Conservation (phyloP, 2,797 vertebrate genomes). For the Halcyon badia region DNA sequence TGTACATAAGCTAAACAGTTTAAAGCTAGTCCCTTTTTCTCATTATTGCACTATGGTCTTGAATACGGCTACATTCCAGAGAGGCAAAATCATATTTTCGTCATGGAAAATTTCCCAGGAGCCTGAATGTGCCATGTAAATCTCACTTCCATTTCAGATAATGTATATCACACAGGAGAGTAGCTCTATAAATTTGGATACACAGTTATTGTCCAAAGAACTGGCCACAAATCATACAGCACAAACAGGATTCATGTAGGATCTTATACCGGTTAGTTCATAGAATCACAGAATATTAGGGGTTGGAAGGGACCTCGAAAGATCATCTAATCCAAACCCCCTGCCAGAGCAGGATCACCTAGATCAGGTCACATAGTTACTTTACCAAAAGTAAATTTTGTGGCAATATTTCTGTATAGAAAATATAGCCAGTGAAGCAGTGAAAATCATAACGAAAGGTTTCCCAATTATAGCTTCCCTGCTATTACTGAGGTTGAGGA, state of each 20-base stretch:
- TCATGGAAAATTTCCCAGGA: neutral
- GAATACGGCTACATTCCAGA: neutral
- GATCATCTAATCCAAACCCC: too few species aligned
- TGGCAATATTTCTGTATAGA: neutral
- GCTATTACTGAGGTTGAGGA: neutral
- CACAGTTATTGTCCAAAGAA: conserved; percentile 15
- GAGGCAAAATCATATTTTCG: neutral
- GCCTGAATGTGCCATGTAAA: neutral
- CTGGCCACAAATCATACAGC: neutral
- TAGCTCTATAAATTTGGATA: conserved; percentile 8
- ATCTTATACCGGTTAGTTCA: neutral
- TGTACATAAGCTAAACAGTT: neutral
- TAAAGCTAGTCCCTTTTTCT: neutral
- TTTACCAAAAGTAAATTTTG: conserved; percentile 18
- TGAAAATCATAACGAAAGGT: neutral
- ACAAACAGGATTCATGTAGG: conserved; percentile 33
- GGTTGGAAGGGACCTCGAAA: too few species aligned
- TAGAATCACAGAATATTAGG: too few species aligned
- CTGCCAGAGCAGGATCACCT: too few species aligned
- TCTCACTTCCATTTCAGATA: conserved; percentile 4
- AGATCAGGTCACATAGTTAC: neutral
- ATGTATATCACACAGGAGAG: neutral
- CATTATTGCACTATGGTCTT: neutral
- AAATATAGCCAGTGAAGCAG: conserved; percentile 14
- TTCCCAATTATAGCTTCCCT: conserved; percentile 10